Evolutionary conservation across 2,113 vertebrate genomes (phyloP).

Genomic region (Carlito syrichta): DNA sequence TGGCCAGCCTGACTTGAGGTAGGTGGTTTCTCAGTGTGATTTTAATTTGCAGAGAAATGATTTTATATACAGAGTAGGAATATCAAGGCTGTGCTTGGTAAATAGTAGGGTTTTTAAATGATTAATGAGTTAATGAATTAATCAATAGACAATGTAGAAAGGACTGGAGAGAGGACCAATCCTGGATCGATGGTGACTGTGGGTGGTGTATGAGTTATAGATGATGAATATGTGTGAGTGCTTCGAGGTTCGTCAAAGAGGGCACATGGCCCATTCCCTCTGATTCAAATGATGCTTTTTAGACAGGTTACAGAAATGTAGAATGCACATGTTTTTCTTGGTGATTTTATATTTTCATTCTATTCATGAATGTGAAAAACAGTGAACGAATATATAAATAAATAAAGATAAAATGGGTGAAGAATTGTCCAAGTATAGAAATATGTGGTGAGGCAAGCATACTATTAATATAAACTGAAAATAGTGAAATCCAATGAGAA

Average conservation of each 20-base stretch:
- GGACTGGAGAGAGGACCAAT: background rate
- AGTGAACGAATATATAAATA: background rate
- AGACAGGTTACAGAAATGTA: fast-evolving
- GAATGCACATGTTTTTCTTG: background rate
- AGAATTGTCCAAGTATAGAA: background rate
- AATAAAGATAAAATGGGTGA: background rate
- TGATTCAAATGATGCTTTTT: background rate
- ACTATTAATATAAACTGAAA: background rate
- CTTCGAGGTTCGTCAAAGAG: background rate
- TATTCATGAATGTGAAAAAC: background rate
- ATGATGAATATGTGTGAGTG: background rate
- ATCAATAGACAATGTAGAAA: background rate
- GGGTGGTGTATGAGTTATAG: background rate
- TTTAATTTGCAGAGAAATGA: too few relatives aligned
- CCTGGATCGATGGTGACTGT: background rate
- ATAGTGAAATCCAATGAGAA: background rate
- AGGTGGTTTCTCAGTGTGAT: too few relatives aligned
- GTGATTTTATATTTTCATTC: background rate
- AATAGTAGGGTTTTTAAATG: background rate
- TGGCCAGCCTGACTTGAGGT: too few relatives aligned
- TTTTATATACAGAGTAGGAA: background rate
- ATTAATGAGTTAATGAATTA: background rate
- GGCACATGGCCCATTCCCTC: fast-evolving
- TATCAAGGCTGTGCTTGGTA: background rate
- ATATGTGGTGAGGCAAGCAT: too few relatives aligned